Base-by-base conservation (phyloP, 2,797 vertebrate species). In the Podarcis siculus region DNA sequence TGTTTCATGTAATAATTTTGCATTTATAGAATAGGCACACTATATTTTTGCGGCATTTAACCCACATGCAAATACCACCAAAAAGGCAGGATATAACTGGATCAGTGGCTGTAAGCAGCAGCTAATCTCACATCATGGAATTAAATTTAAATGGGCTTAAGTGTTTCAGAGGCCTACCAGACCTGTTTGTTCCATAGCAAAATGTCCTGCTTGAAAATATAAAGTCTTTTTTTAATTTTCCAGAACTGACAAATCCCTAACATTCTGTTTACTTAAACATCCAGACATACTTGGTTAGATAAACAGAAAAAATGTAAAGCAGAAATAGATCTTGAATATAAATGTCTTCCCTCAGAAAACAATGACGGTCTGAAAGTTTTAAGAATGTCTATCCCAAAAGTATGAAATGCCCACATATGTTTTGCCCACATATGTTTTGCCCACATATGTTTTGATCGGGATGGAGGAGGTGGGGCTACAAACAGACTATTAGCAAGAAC, bases 71-170 rank as follows among this genome's bases (percentile, higher is more conserved):
- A 80, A 92, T 89, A 86, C 75, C 92, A 86, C 58, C 7, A 6
- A 58, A 91, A 93, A 91, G 45, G 79, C 89, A 89, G 88, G 86
- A 86, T 21, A 13, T 73, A 80, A 85, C 32, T 23, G 67, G 79
- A 82, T 89, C 69, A 89, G 72, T 88, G 89, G 0, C 86, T 93
- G 82, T 86, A 88, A 93, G 89, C 71, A 86, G 67, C 89, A 84
- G 23, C 79, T 92, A 89, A 89, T 87, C 92, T 94, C 82, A 89
- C 77, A 92, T 64, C 45, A 71, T 89, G 82, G 86, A 91, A 76
- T 3, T 92, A 80, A 45, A 83, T 64, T 95, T 92, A 49, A 0
- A 58, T 88, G 83, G 84, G 4, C 9, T 93, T 92, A 90, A 94
- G 79, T 92, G 27, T 61, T 91, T 89, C 55, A 88, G 25, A 88